Base-by-base conservation (phyloP, 2,888 invertebrate genomes). In the Lapara coniferarum region DNA sequence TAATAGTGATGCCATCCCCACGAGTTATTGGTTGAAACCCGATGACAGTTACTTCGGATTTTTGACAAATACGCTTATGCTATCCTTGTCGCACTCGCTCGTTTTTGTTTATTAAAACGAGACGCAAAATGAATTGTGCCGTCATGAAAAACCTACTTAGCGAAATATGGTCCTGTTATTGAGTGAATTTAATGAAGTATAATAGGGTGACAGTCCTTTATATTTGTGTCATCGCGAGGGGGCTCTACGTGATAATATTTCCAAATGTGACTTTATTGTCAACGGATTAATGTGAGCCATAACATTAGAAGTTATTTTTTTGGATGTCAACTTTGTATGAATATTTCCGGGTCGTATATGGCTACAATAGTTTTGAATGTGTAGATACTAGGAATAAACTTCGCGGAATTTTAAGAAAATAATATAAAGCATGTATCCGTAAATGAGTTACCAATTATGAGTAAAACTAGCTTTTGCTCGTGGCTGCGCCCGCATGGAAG, bases 1-100 rank as follows among this genome's bases (percentile, higher is more conserved):
- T 92, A 93, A 93, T 93, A 93, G 93, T 85, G 77, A 82, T 89
- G 85, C 89, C 91, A 92, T 92, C 92, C 90, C 89, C 83, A 86
- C 83, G 85, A 87, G 84, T 87, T 91, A 92, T 92, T 93, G 91
- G 91, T 90, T 86, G 88, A 90, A 91, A 88, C 86, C 85, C 82
- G 88, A 91, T 87, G 90, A 92, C 91, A 92, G 90, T 88, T 89
- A 86, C 86, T 82, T 84, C 82, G 81, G 80, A 77, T 84, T 89
- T 37, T 88, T 87, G 84, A 89, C 83, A 86, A 87, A 87, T 82
- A 78, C 77, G 73, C 74, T 63, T 84, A 68, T 71, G 70, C 73
- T 76, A 58, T 90, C 87, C 77, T 82, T 76, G 49, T 88, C 75
- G 56, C 71, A 71, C 81, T 55, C 69, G 44, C 46, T 30, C 44